Percentiles rank a stretch among this genome's conserved stretches.
Conservation (phyloP, 2,888 invertebrate species). For the Eupsilia transversa region DNA sequence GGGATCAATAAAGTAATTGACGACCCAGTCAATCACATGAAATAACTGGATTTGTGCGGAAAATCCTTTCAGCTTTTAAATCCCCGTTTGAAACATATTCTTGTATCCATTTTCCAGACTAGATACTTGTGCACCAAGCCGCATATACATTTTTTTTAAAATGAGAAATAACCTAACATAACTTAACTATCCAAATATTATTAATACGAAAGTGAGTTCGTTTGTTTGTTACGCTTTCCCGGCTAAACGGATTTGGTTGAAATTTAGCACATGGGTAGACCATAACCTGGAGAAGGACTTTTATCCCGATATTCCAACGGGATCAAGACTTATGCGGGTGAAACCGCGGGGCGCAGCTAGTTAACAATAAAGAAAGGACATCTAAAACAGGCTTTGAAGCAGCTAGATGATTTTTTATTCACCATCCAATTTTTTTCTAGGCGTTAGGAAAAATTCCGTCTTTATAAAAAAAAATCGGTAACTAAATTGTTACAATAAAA, state of each 20-base stretch:
- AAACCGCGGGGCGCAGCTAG: no score
- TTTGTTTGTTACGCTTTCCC: no score
- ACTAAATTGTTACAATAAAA: no score
- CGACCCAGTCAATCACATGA: background rate
- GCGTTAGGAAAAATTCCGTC: conserved; percentile 4
- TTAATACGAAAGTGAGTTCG: no score
- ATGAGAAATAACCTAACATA: background rate
- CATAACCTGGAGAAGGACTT: no score
- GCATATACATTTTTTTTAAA: background rate
- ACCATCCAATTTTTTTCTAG: background rate
- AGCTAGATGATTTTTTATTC: background rate
- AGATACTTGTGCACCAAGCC: background rate
- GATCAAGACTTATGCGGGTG: no score
- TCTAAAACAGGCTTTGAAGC: background rate
- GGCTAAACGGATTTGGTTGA: no score
- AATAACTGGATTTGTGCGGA: conserved; percentile 2
- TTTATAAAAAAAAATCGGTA: no score
- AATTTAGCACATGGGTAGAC: no score
- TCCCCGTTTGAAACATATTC: background rate
- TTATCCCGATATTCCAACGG: no score
- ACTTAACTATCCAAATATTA: no score
- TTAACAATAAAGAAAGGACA: background rate
- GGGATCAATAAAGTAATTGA: conserved; percentile 24
- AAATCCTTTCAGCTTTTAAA: background rate
- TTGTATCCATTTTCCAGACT: background rate